Conservation (phyloP, 2,888 invertebrate genomes). For the Mimas tiliae region DNA sequence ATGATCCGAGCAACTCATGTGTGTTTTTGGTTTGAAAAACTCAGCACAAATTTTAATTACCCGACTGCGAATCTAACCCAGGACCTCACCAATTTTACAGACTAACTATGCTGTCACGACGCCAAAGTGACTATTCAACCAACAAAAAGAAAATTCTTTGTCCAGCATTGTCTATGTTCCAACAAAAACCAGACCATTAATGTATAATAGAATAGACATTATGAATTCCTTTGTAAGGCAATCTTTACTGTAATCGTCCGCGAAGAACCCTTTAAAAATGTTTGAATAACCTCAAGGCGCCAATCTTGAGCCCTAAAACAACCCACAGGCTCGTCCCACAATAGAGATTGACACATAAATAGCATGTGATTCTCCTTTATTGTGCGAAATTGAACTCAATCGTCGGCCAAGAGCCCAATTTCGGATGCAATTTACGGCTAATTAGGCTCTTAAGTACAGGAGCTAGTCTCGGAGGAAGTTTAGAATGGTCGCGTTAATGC, state of each 20-base stretch:
- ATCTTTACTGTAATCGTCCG: constrained; percentile 1
- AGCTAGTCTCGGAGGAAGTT: constrained; percentile 54
- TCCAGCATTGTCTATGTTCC: background rate
- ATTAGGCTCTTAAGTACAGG: constrained; percentile 78
- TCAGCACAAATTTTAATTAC: too few species aligned
- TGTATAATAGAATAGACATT: constrained; percentile 15
- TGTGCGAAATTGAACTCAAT: constrained; percentile 75
- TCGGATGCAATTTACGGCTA: constrained; percentile 79
- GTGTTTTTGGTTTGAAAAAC: too few species aligned
- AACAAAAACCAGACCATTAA: background rate
- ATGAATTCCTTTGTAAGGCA: background rate
- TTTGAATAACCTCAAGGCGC: background rate
- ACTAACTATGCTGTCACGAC: background rate
- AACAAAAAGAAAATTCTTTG: background rate
- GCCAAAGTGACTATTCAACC: background rate
- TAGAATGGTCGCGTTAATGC: constrained; percentile 65
- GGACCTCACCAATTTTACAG: too few species aligned
- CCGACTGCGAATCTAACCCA: too few species aligned
- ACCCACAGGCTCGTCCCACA: constrained; percentile 44
- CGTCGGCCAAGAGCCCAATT: constrained; percentile 75
- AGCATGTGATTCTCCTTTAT: constrained; percentile 70
- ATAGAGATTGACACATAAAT: constrained; percentile 70
- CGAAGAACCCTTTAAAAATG: constrained; percentile 11
- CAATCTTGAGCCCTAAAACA: constrained; percentile 1
- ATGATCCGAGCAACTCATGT: too few species aligned